A percentile compares a stretch with the other conserved stretches of the same genome.
Evolutionary conservation across 37 sponge, comb jelly and placozoan species (phyloP).

Genomic region (Chondrilla cf. caribensis): DNA sequence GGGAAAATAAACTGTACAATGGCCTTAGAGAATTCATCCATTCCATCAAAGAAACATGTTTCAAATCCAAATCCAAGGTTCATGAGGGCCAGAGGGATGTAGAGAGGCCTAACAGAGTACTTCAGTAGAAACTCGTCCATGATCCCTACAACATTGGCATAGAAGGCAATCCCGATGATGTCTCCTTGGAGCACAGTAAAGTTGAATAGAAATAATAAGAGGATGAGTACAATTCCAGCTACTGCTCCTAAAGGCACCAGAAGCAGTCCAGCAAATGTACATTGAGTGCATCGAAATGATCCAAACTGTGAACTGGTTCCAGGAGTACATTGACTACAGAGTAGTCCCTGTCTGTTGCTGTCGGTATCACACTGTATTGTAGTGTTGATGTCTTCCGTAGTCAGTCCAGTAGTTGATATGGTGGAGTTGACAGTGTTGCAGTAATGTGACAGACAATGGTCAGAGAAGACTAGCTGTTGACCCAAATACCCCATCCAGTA

Average conservation of each 20-base stretch:
- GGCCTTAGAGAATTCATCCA: conserved; percentile 12
- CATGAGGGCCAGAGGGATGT: background rate
- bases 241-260: conserved; percentile 10
- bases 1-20: conserved; percentile 13
- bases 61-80: background rate
- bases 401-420: background rate
- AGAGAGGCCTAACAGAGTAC: background rate
- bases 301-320: conserved; percentile 34
- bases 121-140: background rate
- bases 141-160: conserved; percentile 28
- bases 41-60: conserved; percentile 15
- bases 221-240: conserved; percentile 29
- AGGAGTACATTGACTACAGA: conserved; percentile 41
- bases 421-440: background rate
- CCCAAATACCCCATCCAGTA: background rate
- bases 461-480: background rate
- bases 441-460: background rate
- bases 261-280: conserved; percentile 18
- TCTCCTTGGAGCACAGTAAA: conserved; percentile 38
- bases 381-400: background rate
- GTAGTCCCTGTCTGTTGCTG: conserved; percentile 7
- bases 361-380: background rate
- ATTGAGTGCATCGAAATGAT: conserved; percentile 16
- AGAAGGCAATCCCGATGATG: conserved; percentile 43
- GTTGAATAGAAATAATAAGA: conserved; percentile 25